Evolutionary conservation across 2,113 vertebrate genomes (phyloP), one percentile per base, ranked within the genome.

Genomic region (Clarias gariepinus): DNA sequence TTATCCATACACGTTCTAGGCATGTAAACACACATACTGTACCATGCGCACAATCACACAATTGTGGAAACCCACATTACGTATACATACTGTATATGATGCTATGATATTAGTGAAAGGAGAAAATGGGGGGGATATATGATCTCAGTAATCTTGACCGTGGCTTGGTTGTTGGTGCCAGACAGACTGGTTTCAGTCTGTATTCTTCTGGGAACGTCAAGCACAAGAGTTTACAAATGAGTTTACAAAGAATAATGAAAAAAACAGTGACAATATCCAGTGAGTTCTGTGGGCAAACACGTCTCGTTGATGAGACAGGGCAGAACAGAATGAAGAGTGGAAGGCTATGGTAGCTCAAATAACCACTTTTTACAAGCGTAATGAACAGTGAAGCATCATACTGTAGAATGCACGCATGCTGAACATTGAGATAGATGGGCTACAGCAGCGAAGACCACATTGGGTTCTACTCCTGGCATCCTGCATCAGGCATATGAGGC

Each of bases 101-200:
- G 18, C 18, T 11, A 25, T 52, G 73, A 47, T 21, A 1, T 47
- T 77, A 28, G 23, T 6, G 13, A 30, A 78, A 57, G 25, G 13
- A 11, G 4, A 53, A 52, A 74, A 74, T 47, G 36, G 36, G 16
- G 21, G 4, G 18, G 19, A 36, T 36, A 71, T 69, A 28, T 13
- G 12, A 69, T 69, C 66, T 30, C 15, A 33, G 68, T 16, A 7
- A 33, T 19, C 21, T 63, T 63, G 21, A 63, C 3, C 33, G 68
- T 71, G 52, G 36, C 47, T 53, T 76, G 47, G 11, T 28, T 28
- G 9, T 78, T 55, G 76, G 25, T 78, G 13, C 53, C 52, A 57
- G 53, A 78, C 76, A 57, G 73, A 76, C 41, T 73, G 69, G 33
- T 73, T 41, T 73, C 19, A 73, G 41, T 73, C 69, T 23, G 19